Evolutionary conservation across 1,140 invertebrate species (phyloP), one percentile per base, ranked within the genome.

Genomic region (Medauroidea extradentata): DNA sequence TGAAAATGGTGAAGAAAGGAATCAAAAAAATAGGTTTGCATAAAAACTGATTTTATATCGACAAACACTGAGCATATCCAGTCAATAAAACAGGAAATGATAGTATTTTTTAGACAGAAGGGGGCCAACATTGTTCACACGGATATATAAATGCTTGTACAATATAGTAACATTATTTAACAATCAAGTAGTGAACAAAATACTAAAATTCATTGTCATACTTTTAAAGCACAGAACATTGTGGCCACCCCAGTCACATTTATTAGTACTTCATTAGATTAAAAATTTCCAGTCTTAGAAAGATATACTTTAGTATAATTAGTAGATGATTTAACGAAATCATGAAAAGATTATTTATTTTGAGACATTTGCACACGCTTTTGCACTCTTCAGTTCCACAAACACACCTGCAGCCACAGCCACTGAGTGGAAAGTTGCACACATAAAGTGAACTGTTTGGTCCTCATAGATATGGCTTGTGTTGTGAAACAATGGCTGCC

Each of bases 11-110:
- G 18, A 21, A 43, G n/a, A 19, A 34, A 53, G 50, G 19, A 57
- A 61, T 42, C n/a, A n/a, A 49, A 57, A 56, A 25, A 59, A 52
- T 48, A 52, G 23, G 18, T 29, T 16, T 63, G 49, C 62, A 63
- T 67, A 67, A 68, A 69, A 69, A 67, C 54, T 67, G 67, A 61
- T 65, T 66, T 67, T 69, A 65, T 67, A 66, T 66, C 67, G 67
- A 69, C 63, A 66, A 67, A 69, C 66, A 69, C 64, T 69, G 67
- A 69, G 65, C 67, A 67, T 68, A 65, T 64, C 58, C 61, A 65
- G 66, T 66, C 66, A 67, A 55, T 65, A 63, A 66, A 64, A 68
- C 62, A 60, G 65, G 62, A 66, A 67, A 68, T 58, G 18, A 57
- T 60, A n/a, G 57, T 54, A 58, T 34, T 34, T 11, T n/a, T 34